phyloP scores from a whole-genome alignment of 2,797 vertebrate species.

The Octomys mimax region DNA sequence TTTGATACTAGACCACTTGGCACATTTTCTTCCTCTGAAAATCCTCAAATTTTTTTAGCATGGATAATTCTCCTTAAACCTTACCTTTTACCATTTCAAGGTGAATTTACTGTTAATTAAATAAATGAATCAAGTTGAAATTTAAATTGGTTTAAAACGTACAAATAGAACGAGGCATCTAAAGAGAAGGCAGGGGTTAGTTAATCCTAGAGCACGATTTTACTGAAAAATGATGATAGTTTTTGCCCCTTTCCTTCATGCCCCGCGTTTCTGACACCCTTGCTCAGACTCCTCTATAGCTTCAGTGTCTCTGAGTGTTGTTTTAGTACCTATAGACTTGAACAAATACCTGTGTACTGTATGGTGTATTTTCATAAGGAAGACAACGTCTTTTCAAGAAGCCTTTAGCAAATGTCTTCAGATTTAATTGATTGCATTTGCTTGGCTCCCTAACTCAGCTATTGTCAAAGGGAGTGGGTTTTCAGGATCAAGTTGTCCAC shows the following conservation, averaged over 20 bases:
- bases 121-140: not conserved
- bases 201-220: not conserved
- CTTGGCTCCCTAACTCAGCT: not conserved
- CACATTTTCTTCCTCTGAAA: not conserved
- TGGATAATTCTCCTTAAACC: not conserved
- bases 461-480: not conserved
- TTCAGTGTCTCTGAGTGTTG: not conserved
- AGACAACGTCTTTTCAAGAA: not conserved
- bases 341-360: not conserved
- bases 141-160: not conserved
- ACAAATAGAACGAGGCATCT: not conserved
- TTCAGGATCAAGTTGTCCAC: not conserved
- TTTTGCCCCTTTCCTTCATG: not conserved
- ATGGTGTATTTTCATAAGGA: not conserved
- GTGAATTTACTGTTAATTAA: not conserved
- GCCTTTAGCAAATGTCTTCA: not conserved
- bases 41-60: not conserved
- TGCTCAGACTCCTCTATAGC: not conserved
- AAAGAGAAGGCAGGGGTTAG: not conserved
- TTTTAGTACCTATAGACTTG: not conserved
- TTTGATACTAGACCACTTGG: not conserved
- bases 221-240: not conserved
- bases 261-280: not conserved
- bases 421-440: conserved; percentile 34
- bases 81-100: not conserved